A percentile compares a stretch with the other conserved stretches of the same genome.
Evolutionary conservation across 2,797 vertebrate genomes (phyloP).

Genomic region (Chelonia mydas): DNA sequence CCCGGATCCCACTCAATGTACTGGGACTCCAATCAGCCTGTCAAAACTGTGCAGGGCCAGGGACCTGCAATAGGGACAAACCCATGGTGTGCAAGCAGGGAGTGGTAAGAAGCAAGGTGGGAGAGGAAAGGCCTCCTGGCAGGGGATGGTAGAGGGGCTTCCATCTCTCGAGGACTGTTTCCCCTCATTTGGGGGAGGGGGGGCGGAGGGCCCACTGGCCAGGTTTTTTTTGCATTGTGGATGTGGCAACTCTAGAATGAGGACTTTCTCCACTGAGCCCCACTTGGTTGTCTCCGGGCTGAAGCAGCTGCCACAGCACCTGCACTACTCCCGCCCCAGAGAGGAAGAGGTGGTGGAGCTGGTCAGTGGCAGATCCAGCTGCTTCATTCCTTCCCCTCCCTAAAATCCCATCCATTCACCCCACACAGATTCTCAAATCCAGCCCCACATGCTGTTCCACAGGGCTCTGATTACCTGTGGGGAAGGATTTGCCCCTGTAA

Average conservation of each 20-base stretch:
- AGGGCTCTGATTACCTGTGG: neutral
- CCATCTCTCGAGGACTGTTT: neutral
- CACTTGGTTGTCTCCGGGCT: neutral
- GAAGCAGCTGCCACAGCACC: neutral
- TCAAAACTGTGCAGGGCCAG: neutral
- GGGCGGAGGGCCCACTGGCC: neutral
- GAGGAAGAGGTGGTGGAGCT: neutral
- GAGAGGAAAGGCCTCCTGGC: neutral
- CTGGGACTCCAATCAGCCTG: neutral
- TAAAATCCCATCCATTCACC: neutral
- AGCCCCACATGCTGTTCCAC: neutral
- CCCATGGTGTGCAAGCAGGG: neutral
- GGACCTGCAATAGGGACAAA: neutral
- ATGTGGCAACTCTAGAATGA: neutral
- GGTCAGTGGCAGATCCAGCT: neutral
- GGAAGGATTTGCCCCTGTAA: neutral
- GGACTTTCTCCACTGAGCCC: accelerated
- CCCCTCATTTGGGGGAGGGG: neutral
- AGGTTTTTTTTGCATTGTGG: neutral
- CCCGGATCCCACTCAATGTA: neutral
- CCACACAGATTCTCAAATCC: neutral
- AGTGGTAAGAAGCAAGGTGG: neutral
- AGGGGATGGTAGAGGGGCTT: neutral
- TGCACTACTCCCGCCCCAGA: neutral
- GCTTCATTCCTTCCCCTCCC: neutral